These are phyloP conservation scores for Paratrypauchen microcephalus DNA, from an alignment of 2,797 vertebrate genomes.

Conservation along the genomic window DNA sequence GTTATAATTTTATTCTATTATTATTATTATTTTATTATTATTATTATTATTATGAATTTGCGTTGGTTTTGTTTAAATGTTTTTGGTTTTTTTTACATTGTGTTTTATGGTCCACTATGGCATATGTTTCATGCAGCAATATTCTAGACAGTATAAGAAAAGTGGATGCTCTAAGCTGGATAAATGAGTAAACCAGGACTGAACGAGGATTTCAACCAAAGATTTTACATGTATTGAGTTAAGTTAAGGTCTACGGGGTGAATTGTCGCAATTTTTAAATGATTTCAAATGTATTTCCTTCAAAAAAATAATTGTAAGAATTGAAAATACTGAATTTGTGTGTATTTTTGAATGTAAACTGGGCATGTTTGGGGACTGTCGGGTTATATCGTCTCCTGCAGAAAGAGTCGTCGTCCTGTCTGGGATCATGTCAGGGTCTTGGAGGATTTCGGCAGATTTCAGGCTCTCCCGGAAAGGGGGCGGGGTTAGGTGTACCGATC, in stretches of 20 bases:
- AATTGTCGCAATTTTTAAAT: not conserved
- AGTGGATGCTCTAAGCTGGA: not conserved
- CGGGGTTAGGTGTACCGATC: too few species aligned
- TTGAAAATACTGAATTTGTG: not conserved
- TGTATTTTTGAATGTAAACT: not conserved
- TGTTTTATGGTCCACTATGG: slow-evolving; percentile 55
- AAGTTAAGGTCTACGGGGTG: not conserved
- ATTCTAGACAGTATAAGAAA: not conserved
- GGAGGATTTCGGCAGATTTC: too few species aligned
- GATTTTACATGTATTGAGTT: not conserved
- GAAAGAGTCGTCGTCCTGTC: too few species aligned
- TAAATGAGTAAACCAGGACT: not conserved
- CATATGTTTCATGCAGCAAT: slow-evolving; percentile 74
- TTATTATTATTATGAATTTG: slow-evolving; percentile 60
- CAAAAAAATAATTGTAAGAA: too few species aligned
- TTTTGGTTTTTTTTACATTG: slow-evolving; percentile 58
- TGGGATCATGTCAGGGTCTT: too few species aligned
- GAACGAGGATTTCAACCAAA: not conserved
- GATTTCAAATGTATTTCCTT: not conserved
- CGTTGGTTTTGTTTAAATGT: slow-evolving; percentile 48
- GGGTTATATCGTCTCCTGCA: too few species aligned
- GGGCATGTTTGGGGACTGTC: not conserved
- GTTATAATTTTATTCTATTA: slow-evolving; percentile 51
- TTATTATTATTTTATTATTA: slow-evolving; percentile 53
- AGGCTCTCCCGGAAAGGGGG: too few species aligned